These are phyloP conservation scores for Smittia sp. DNA, from an alignment of 2,888 invertebrate species.

Conservation along the genomic window DNA sequence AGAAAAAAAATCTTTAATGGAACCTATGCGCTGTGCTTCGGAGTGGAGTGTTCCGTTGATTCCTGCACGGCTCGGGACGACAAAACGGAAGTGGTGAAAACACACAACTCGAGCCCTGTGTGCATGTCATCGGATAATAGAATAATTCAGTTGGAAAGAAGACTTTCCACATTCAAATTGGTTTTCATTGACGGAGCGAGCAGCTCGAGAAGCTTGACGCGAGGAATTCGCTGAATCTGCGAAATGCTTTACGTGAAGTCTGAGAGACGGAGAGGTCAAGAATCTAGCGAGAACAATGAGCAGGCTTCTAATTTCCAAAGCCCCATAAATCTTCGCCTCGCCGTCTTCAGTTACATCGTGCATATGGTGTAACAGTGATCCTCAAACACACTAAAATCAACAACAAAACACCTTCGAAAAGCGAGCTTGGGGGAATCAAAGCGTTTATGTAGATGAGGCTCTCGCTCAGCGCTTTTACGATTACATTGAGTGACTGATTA, in stretches of 20 bases:
- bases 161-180: neutral
- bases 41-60: slow-evolving; percentile 10
- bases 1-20: slow-evolving; percentile 40
- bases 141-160: slow-evolving; percentile 4
- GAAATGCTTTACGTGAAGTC: neutral
- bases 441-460: neutral
- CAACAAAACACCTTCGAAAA: slow-evolving; percentile 20
- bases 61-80: slow-evolving; percentile 2
- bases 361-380: slow-evolving; percentile 15
- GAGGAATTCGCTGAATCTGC: neutral
- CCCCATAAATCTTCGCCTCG: neutral
- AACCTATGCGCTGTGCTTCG: slow-evolving; percentile 23
- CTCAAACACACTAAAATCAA: slow-evolving; percentile 12
- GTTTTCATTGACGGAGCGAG: too few species aligned
- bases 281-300: neutral
- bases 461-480: slow-evolving; percentile 3
- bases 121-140: slow-evolving; percentile 7
- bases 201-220: neutral
- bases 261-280: neutral
- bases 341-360: neutral
- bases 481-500: slow-evolving; percentile 34
- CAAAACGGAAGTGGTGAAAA: slow-evolving; percentile 38
- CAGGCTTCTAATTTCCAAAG: neutral
- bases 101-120: slow-evolving; percentile 16
- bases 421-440: neutral